Evolutionary conservation across 2,888 invertebrate species (phyloP), one percentile per base, ranked within the genome.

Genomic region (Lepidonotus clava): DNA sequence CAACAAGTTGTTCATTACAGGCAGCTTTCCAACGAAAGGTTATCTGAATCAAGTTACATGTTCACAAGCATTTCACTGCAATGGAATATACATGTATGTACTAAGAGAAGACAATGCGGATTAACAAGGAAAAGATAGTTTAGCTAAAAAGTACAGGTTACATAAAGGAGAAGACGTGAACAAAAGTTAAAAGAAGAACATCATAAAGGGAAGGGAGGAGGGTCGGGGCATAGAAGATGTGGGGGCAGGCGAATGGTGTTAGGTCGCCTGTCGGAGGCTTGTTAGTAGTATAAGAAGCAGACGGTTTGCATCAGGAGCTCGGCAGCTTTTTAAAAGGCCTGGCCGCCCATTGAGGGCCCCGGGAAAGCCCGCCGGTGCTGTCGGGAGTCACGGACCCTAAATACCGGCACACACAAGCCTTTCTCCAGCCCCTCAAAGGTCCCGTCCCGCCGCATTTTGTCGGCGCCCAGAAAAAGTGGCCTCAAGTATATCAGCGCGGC

Each of bases 321-420:
- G 53, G 53, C 21, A 2, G 53, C 53, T n/a, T 53, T 53, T 53
- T 18, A 61, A 61, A 61, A 61, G 24, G 8, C 11, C 61, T n/a
- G 61, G 28, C n/a, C 28, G 18, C 18, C 46, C 46, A 46, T 61
- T 18, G 61, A 24, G 61, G 61, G 61, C 4, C 4, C n/a, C 28
- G 11, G 61, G 2, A 61, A n/a, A 61, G 61, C 61, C 61, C 21
- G 61, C 11, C 11, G 11, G 61, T 61, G 11, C 24, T 32, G 24
- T 61, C 61, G 24, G 61, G 61, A 61, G 61, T 61, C 61, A 61
- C 61, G 61, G 61, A 61, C 61, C 11, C 61, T 61, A 61, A 61
- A 61, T 61, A 61, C 61, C 5, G 61, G 4, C 61, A 61, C 28
- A 28, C 28, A 4, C 28, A 24, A 24, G 11, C 28, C 61, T 61